Evolutionary conservation across 2,113 vertebrate species (phyloP).

Genomic region (western clawed frog (Xenopus tropicalis)): DNA sequence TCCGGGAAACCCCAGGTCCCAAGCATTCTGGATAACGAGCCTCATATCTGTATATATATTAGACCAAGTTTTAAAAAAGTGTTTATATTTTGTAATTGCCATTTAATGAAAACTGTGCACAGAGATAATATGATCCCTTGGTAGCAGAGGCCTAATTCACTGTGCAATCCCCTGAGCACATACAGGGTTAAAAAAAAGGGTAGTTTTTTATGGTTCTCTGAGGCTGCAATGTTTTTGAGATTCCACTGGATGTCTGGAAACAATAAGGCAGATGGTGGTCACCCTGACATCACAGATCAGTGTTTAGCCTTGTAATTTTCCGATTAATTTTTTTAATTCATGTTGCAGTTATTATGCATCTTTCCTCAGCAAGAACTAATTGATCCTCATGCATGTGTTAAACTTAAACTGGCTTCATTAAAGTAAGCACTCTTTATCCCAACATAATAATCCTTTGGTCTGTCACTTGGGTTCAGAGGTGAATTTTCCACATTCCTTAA

Average conservation of each 20-base stretch:
- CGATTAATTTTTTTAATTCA: conserved; percentile 18
- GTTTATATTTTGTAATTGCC: too few relatives aligned
- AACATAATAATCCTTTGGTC: not conserved
- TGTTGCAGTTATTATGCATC: conserved; percentile 30
- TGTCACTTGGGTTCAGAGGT: conserved; percentile 18
- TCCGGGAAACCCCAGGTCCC: too few relatives aligned
- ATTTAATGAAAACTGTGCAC: too few relatives aligned
- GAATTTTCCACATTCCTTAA: conserved; percentile 1
- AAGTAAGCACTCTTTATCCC: not conserved
- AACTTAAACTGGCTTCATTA: conserved; percentile 5
- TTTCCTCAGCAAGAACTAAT: conserved; percentile 28
- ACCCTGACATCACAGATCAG: conserved; percentile 34
- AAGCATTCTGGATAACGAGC: too few relatives aligned
- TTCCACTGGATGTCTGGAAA: conserved; percentile 39
- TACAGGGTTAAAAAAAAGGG: not conserved
- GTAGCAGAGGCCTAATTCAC: too few relatives aligned
- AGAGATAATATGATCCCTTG: too few relatives aligned
- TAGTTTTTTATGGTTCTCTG: conserved; percentile 25
- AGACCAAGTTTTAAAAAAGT: too few relatives aligned
- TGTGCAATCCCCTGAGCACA: too few relatives aligned
- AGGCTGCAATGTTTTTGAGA: conserved; percentile 29
- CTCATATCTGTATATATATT: too few relatives aligned
- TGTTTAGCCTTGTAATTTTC: conserved; percentile 31
- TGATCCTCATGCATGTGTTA: conserved; percentile 15
- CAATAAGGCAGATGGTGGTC: conserved; percentile 37